These are phyloP conservation scores for Suricata suricatta DNA, from an alignment of 2,113 vertebrate genomes.

Conservation along the genomic window DNA sequence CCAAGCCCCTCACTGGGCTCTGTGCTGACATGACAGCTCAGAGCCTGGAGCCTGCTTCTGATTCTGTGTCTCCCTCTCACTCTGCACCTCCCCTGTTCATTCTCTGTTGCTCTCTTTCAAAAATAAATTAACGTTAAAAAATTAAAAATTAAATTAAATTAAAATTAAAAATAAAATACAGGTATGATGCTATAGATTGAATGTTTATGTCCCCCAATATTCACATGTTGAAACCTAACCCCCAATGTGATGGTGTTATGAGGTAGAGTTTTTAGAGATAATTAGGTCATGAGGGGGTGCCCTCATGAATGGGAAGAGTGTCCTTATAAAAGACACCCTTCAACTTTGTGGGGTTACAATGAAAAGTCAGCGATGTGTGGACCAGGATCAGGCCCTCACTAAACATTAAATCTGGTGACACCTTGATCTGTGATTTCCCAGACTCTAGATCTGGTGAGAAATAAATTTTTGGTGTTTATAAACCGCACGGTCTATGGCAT, in stretches of 20 bases:
- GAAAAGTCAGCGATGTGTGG: not conserved
- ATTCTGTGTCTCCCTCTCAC: no score
- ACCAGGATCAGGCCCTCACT: not conserved
- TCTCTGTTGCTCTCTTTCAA: no score
- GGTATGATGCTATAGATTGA: not conserved
- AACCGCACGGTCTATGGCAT: not conserved
- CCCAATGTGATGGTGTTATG: not conserved
- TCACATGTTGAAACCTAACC: not conserved
- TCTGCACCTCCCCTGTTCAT: no score
- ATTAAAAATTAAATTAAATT: no score
- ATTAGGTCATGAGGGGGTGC: not conserved
- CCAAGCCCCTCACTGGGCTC: no score
- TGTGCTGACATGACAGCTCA: no score
- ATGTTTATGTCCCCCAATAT: not conserved
- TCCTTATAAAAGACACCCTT: not conserved
- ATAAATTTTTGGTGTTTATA: not conserved
- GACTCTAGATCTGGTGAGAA: not conserved
- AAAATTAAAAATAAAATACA: not conserved
- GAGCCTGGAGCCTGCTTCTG: no score
- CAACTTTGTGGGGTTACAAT: not conserved
- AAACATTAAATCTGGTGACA: not conserved
- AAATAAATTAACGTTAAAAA: no score
- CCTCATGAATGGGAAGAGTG: not conserved
- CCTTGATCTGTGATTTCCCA: not conserved
- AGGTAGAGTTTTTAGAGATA: not conserved